A percentile compares a stretch with the other conserved stretches of the same genome.
These are phyloP conservation scores for Diadegma fenestrale DNA, from an alignment of 2,888 invertebrate genomes.

Conservation along the genomic window DNA sequence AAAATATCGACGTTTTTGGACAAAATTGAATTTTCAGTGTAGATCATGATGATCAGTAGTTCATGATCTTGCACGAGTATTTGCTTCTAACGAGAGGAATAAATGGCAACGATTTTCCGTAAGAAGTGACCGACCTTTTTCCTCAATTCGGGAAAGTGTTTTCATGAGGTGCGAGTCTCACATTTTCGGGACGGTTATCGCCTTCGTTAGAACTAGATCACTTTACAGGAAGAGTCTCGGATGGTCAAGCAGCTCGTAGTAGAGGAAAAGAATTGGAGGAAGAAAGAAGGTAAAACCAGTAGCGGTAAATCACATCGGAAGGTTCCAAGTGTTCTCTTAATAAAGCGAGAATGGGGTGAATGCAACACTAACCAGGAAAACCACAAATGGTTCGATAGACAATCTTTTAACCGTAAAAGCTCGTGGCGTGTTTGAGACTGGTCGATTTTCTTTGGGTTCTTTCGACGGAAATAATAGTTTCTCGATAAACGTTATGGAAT, in stretches of 20 bases:
- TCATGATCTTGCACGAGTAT: background rate
- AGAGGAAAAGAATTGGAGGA: conserved; percentile 11
- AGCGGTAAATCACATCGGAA: conserved; percentile 44
- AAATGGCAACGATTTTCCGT: background rate
- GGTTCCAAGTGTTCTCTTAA: conserved; percentile 11
- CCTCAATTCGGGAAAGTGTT: background rate
- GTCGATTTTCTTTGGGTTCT: conserved; percentile 31
- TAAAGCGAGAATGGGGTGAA: background rate
- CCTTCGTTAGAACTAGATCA: conserved; percentile 42
- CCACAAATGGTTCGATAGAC: conserved; percentile 1
- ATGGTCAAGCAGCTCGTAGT: background rate
- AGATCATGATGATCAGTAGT: too few relatives aligned
- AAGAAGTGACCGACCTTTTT: background rate
- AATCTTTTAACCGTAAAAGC: background rate
- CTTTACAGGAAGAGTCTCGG: conserved; percentile 7
- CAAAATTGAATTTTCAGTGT: too few relatives aligned
- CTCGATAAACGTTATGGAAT: background rate
- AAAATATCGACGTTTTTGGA: too few relatives aligned
- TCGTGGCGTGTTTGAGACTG: background rate
- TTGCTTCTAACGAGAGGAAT: background rate
- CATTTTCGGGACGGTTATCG: conserved; percentile 13
- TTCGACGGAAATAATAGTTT: conserved; percentile 43
- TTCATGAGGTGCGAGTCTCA: background rate
- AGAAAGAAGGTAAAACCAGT: conserved; percentile 14
- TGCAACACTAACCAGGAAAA: conserved; percentile 11